Conservation (phyloP, 2,797 vertebrate genomes). For the Pseudotriccus pelzelni region DNA sequence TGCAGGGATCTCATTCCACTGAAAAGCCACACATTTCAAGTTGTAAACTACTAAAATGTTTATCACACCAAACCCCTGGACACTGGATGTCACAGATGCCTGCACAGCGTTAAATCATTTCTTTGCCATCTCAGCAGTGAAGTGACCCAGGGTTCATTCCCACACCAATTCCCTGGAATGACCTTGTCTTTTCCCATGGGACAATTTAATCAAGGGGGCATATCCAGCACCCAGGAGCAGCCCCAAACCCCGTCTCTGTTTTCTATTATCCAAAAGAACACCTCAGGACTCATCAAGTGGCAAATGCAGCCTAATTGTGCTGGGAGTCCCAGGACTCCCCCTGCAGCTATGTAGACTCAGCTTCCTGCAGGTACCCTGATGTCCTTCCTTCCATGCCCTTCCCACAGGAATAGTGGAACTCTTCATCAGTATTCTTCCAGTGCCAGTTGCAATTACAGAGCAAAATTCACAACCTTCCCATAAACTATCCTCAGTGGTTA, state of each 20-base stretch:
- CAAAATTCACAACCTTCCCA: neutral
- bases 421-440: neutral
- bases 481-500: neutral
- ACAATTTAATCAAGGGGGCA: neutral
- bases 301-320: neutral
- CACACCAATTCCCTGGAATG: neutral
- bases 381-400: neutral
- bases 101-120: slow-evolving; percentile 26
- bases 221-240: neutral
- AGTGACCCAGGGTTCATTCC: neutral
- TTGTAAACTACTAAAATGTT: neutral
- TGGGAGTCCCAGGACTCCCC: neutral
- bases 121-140: neutral
- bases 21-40: neutral
- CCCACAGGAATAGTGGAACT: neutral
- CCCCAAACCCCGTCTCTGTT: neutral
- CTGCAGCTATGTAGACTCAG: neutral
- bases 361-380: neutral
- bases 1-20: neutral
- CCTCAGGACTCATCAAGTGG: neutral
- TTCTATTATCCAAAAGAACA: neutral
- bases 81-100: neutral
- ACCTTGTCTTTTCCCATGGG: neutral
- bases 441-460: neutral
- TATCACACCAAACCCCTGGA: neutral